A percentile compares a stretch with the other conserved stretches of the same genome.
Conservation (phyloP, 2,797 vertebrate species). For the Cirrhinus molitorella region DNA sequence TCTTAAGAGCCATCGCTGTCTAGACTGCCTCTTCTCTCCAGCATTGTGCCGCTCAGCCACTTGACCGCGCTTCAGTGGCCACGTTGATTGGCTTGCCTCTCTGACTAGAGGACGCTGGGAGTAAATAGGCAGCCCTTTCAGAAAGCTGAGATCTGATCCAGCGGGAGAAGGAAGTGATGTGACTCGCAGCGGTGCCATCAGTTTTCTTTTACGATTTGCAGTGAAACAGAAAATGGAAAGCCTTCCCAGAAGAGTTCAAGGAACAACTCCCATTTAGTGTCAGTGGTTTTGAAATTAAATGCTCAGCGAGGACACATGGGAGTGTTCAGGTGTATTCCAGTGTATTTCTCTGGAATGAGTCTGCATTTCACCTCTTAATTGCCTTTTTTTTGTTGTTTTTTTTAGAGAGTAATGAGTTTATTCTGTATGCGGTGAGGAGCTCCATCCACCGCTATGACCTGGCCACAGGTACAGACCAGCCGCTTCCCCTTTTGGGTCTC, state of each 20-base stretch:
- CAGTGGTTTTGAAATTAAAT: not conserved
- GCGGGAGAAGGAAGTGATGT: conserved; percentile 26
- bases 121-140: conserved; percentile 21
- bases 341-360: not conserved
- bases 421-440: conserved; percentile 91
- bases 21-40: conserved; percentile 27
- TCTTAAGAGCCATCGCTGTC: not conserved
- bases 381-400: not conserved
- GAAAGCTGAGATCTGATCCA: conserved; percentile 3
- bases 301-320: not conserved
- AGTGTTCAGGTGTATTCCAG: not conserved
- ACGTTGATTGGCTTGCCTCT: conserved; percentile 17
- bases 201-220: conserved; percentile 10
- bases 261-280: not conserved
- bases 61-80: conserved; percentile 27
- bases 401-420: conserved; percentile 97
- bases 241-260: not conserved
- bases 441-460: conserved; percentile 96
- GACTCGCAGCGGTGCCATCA: not conserved
- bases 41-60: conserved; percentile 26
- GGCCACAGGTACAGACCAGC: conserved; percentile 88
- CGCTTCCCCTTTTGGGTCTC: conserved; percentile 88
- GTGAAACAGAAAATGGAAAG: conserved; percentile 15
- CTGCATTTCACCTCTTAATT: not conserved
- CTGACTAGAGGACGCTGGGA: conserved; percentile 13